Conservation (phyloP, 2,888 invertebrate genomes). For the Aelia acuminata region DNA sequence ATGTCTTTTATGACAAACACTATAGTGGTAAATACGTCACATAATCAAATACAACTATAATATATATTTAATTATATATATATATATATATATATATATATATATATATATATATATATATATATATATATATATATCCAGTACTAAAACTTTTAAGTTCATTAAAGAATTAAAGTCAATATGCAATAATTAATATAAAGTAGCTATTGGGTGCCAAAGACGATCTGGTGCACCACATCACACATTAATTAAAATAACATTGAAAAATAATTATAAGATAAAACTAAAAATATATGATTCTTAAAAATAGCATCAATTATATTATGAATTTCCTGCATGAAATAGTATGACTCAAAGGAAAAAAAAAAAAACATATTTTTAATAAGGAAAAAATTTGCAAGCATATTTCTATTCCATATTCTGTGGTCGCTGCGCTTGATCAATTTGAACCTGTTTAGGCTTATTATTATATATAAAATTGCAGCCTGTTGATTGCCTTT, state of each 20-base stretch:
- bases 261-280: conserved; percentile 4
- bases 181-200: not conserved
- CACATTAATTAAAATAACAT: conserved; percentile 14
- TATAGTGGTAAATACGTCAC: not conserved
- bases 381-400: not conserved
- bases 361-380: not conserved
- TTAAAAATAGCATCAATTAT: not conserved
- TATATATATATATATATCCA: not conserved
- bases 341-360: not conserved
- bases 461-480: conserved; percentile 19
- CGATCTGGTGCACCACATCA: conserved; percentile 5
- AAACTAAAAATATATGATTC: not conserved
- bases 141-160: not conserved
- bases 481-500: conserved; percentile 33
- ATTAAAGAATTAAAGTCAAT: not conserved
- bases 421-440: not conserved
- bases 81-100: not conserved
- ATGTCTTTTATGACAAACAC: conserved; percentile 28
- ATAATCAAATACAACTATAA: conserved; percentile 10
- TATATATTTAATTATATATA: not conserved
- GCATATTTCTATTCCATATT: not conserved
- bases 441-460: not conserved
- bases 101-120: conserved; percentile 1
- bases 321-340: not conserved
- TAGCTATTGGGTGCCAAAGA: not conserved